Conservation (phyloP, 2,797 vertebrate genomes). For the Chelon labrosus region DNA sequence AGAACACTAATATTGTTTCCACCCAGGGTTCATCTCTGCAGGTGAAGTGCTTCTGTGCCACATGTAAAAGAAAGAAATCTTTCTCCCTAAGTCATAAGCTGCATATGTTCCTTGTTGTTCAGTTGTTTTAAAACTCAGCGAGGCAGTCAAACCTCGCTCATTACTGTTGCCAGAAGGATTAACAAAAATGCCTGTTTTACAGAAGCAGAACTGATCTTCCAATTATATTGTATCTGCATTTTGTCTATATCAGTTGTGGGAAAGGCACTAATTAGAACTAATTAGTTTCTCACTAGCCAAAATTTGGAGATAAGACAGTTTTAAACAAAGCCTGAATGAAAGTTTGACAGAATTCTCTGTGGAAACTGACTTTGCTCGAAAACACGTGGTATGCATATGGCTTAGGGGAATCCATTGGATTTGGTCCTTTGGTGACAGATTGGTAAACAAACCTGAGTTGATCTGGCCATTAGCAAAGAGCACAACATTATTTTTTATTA, state of each 20-base stretch:
- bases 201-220: slow-evolving; percentile 52
- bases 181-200: slow-evolving; percentile 28
- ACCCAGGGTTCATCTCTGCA: slow-evolving; percentile 17
- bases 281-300: slow-evolving; percentile 23
- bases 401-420: slow-evolving; percentile 37
- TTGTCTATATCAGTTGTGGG: slow-evolving; percentile 47
- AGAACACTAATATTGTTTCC: slow-evolving; percentile 43
- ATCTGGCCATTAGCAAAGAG: slow-evolving; percentile 57
- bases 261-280: slow-evolving; percentile 60
- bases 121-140: slow-evolving; percentile 40
- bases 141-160: slow-evolving; percentile 34
- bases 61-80: neutral
- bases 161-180: slow-evolving; percentile 41
- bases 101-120: slow-evolving; percentile 17
- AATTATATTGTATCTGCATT: slow-evolving; percentile 57
- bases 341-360: slow-evolving; percentile 1
- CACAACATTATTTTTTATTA: slow-evolving; percentile 26
- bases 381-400: neutral
- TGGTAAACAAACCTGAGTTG: slow-evolving; percentile 40
- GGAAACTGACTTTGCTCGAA: slow-evolving; percentile 16
- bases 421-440: slow-evolving; percentile 53
- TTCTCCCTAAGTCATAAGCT: slow-evolving; percentile 6
- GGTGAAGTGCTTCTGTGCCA: slow-evolving; percentile 15
- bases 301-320: slow-evolving; percentile 21
- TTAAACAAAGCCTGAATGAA: slow-evolving; percentile 25